Evolutionary conservation across 1,140 invertebrate genomes (phyloP).

Genomic region (Tribolium castaneum): DNA sequence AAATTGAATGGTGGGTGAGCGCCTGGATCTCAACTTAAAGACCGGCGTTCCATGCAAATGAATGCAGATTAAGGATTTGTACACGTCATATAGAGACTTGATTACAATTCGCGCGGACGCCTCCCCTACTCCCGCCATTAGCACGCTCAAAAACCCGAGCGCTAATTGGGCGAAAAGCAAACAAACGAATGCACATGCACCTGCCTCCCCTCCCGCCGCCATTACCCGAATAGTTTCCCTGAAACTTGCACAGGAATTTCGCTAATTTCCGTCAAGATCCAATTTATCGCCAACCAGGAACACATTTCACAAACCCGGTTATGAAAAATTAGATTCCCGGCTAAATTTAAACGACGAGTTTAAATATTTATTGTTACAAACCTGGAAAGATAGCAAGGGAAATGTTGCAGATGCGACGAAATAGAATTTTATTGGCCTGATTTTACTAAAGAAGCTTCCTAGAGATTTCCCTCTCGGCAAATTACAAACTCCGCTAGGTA

Average conservation of each 20-base stretch:
- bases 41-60: conserved; percentile 16
- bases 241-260: neutral
- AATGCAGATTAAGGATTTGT: conserved; percentile 32
- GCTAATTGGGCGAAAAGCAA: neutral
- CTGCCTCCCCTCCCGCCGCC: neutral
- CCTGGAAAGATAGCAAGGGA: neutral
- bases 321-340: neutral
- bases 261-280: neutral
- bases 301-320: neutral
- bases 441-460: conserved; percentile 1
- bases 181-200: neutral
- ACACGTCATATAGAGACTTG: conserved; percentile 31
- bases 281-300: conserved; percentile 16
- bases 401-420: neutral
- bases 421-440: neutral
- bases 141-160: neutral
- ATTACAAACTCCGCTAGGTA: neutral
- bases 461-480: conserved; percentile 9
- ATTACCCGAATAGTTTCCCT: neutral
- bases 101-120: neutral
- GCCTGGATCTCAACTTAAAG: neutral
- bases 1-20: conserved; percentile 9
- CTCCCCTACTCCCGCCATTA: neutral
- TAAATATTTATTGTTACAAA: conserved; percentile 15
- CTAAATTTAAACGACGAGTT: neutral